These are phyloP conservation scores for Diabrotica virgifera DNA, from an alignment of 1,140 invertebrate genomes.

Conservation along the genomic window DNA sequence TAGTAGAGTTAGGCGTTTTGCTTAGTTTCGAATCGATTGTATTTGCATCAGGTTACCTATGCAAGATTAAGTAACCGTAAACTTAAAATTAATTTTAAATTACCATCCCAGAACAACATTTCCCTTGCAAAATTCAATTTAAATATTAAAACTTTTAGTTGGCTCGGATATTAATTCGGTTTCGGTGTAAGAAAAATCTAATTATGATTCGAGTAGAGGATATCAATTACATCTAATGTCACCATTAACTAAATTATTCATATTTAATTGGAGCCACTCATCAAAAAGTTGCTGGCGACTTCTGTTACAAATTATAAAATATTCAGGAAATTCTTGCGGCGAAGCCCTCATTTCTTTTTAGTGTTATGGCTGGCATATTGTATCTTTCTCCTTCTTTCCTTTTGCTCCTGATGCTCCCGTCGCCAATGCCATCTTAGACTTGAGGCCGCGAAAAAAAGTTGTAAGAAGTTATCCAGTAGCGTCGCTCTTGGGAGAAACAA, in stretches of 20 bases:
- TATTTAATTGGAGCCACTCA: constrained; percentile 47
- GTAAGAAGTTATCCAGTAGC: not conserved
- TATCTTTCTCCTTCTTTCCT: constrained; percentile 23
- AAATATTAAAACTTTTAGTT: constrained; percentile 20
- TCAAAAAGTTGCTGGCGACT: constrained; percentile 46
- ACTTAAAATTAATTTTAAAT: constrained; percentile 8
- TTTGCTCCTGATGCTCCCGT: not conserved
- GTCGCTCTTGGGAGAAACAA: not conserved
- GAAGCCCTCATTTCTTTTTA: constrained; percentile 45
- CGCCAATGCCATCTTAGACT: not conserved
- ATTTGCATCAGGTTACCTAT: not conserved
- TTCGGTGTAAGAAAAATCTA: constrained; percentile 37
- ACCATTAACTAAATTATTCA: constrained; percentile 48
- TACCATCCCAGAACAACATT: not conserved
- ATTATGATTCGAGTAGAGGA: constrained; percentile 39
- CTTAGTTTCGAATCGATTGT: no score
- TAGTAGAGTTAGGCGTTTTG: no score
- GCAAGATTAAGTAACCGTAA: not conserved
- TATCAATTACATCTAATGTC: constrained; percentile 47
- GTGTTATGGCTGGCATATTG: constrained; percentile 45
- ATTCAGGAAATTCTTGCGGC: constrained; percentile 44
- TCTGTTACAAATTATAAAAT: constrained; percentile 48
- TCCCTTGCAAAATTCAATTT: constrained; percentile 15
- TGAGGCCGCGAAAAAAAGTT: not conserved
- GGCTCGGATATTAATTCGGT: constrained; percentile 23